Base-by-base conservation (phyloP, 2,113 vertebrate species). In the Pycnonotus jocosus region DNA sequence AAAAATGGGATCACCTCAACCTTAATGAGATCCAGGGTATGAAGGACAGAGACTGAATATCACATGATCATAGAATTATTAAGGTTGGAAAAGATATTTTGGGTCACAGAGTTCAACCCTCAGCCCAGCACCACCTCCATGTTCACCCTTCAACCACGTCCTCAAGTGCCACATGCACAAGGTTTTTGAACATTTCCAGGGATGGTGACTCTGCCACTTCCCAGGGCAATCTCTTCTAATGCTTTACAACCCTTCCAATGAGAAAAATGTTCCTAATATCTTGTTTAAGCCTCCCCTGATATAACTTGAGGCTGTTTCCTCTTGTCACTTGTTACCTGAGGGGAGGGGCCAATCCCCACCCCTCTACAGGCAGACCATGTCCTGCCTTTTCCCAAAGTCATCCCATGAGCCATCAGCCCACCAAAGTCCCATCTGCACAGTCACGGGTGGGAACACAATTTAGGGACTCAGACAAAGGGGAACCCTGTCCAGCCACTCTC, bases 61-160 rank as follows among this genome's bases (percentile, higher is more conserved):
- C 45, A 25, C 30, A 23, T 24, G 19, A 40, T 47, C 37, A 47
- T 3, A 31, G 33, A 68, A 30, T 35, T 2, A 2, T 45, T 53
- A 15, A 15, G 3, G 21, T 16, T 76, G 17, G 31, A 76, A 82
- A 69, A 76, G 21, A 20, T 9, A 22, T 31, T 76, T 61, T 40
- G 27, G 21, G 35, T 31, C n/a, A 68, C 30, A 0, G 0, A 27
- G 14, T 22, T 25, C 24, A 35, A 7, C 3, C 22, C 10, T 50
- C 42, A 80, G 27, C 6, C 7, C 61, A 60, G 14, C 14, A 68
- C 7, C 40, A 38, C 9, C 58, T n/a, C 9, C 48, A 65, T 9
- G 0, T 31, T 74, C 30, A 35, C 16, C 38, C n/a, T 40, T 30
- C 25, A 68, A 53, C 10, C 17, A 12, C 2, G 9, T 25, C 38